Conservation (phyloP, 2,113 vertebrate species). For the Sphyrna mokarran region DNA sequence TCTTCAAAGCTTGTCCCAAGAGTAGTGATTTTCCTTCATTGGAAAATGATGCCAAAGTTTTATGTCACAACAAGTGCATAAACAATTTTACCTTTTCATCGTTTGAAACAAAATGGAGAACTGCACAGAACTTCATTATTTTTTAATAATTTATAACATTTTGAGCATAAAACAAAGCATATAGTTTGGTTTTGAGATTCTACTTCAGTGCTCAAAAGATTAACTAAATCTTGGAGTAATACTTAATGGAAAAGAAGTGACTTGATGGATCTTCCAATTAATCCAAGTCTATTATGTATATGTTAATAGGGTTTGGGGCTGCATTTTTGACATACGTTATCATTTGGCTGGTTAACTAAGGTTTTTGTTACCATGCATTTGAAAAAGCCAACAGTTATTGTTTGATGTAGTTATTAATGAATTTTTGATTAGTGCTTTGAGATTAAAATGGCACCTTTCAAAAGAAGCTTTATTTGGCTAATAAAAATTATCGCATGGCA, state of each 20-base stretch:
- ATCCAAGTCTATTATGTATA: neutral
- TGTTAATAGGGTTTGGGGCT: neutral
- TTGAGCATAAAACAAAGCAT: neutral
- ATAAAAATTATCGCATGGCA: neutral
- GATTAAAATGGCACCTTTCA: neutral
- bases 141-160: too few relatives aligned
- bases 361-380: conserved; percentile 10
- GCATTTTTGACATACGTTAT: neutral
- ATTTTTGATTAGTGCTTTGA: neutral
- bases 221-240: neutral
- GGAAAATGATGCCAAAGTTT: neutral
- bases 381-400: neutral
- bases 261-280: neutral
- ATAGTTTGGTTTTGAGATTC: neutral
- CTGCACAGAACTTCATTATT: neutral
- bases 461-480: neutral
- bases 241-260: neutral
- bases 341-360: neutral
- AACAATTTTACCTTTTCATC: neutral
- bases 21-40: neutral
- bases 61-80: neutral
- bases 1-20: neutral
- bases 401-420: neutral
- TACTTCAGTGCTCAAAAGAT: neutral
- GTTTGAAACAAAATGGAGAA: neutral